Conservation (phyloP, 2,888 invertebrate genomes). For the Caenorhabditis macrosperma region DNA sequence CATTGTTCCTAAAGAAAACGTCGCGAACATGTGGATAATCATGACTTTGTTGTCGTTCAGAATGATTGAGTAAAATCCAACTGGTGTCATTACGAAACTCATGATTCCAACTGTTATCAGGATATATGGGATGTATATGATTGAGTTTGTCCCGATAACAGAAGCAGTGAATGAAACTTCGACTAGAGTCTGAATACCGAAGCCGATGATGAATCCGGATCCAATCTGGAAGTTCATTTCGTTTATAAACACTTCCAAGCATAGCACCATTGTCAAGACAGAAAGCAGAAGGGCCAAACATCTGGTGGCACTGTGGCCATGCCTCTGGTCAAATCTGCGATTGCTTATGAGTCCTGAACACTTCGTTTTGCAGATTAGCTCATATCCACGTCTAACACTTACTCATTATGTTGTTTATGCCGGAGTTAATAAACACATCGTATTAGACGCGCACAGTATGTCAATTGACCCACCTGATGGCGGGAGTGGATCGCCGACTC, state of each 20-base stretch:
- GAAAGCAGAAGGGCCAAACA: conserved; percentile 53
- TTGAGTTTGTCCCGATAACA: conserved; percentile 52
- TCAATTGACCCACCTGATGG: conserved; percentile 54
- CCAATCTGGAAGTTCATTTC: conserved; percentile 53
- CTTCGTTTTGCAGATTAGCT: neutral
- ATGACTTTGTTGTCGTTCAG: conserved; percentile 49
- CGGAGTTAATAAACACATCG: conserved; percentile 42
- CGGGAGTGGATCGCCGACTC: conserved; percentile 49
- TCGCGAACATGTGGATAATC: conserved; percentile 43
- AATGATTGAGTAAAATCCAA: conserved; percentile 59
- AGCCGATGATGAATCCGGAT: conserved; percentile 52
- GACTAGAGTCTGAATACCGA: conserved; percentile 49
- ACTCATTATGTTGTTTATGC: conserved; percentile 42
- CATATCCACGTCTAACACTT: conserved; percentile 5
- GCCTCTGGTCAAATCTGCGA: conserved; percentile 29
- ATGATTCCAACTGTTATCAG: conserved; percentile 49
- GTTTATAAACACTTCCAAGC: too few species aligned
- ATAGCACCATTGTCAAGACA: conserved; percentile 44
- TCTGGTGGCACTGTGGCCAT: conserved; percentile 32
- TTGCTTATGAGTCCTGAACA: conserved; percentile 37
- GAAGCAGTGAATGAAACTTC: conserved; percentile 48
- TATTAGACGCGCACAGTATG: conserved; percentile 50
- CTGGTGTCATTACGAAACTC: conserved; percentile 54
- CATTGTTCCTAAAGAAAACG: conserved; percentile 28
- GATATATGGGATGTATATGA: conserved; percentile 30